A percentile compares a stretch with the other conserved stretches of the same genome.
phyloP scores from a whole-genome alignment of 2,113 vertebrate genomes.

The Platysternon megacephalum region DNA sequence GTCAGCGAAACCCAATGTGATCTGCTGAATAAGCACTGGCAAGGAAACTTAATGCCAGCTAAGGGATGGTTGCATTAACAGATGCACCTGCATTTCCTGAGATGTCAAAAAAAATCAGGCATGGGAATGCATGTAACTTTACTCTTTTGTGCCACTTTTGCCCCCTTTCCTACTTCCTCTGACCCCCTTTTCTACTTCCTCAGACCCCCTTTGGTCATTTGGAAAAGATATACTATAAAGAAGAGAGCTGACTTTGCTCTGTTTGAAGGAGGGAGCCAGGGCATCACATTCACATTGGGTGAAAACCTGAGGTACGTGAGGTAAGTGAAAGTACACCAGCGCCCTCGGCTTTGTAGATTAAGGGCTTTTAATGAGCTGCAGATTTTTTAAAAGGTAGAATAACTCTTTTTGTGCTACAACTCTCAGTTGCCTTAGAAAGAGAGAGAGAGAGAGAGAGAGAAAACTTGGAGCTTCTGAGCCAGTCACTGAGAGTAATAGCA shows the following conservation, averaged over 20 bases:
- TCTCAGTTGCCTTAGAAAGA: accelerated
- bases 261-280: not conserved
- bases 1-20: not conserved
- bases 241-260: not conserved
- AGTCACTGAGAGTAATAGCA: not conserved
- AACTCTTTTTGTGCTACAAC: accelerated
- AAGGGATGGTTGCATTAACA: not conserved
- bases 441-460: not conserved
- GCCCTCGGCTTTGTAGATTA: not conserved
- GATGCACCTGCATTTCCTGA: not conserved
- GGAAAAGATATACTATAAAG: not conserved
- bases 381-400: not conserved
- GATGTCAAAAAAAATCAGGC: not conserved
- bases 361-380: not conserved
- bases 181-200: no score
- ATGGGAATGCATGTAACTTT: no score
- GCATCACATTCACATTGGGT: not conserved
- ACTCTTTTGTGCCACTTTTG: not conserved
- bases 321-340: not conserved
- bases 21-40: not conserved
- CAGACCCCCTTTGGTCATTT: not conserved
- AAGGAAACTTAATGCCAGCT: not conserved
- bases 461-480: not conserved
- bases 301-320: not conserved
- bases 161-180: not conserved